Conservation (phyloP, 2,888 invertebrate genomes). For the Lithophane semibrunnea region DNA sequence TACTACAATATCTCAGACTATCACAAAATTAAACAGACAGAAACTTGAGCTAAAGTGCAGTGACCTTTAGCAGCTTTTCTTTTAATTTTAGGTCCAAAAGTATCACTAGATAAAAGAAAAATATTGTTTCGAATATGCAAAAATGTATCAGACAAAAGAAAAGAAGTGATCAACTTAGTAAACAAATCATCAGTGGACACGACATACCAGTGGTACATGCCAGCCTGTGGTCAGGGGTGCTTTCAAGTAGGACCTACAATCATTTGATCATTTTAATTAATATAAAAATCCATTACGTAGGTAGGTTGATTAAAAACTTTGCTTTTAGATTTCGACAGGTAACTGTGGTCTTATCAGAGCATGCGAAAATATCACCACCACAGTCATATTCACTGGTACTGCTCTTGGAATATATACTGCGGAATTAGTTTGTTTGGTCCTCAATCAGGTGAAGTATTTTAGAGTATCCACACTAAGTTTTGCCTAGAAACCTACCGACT, state of each 20-base stretch:
- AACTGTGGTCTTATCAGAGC: slow-evolving; percentile 86
- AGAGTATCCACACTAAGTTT: background rate
- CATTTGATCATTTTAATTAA: background rate
- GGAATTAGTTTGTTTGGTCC: slow-evolving; percentile 84
- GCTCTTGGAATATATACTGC: slow-evolving; percentile 83
- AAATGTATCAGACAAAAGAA: slow-evolving; percentile 79
- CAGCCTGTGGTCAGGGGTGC: slow-evolving; percentile 80
- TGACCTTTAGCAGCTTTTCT: background rate
- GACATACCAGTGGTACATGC: slow-evolving; percentile 87
- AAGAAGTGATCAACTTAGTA: slow-evolving; percentile 77
- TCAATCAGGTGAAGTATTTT: slow-evolving; percentile 82
- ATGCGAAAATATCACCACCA: slow-evolving; percentile 81
- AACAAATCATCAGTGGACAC: slow-evolving; percentile 84
- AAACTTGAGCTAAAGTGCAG: background rate
- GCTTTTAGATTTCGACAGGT: slow-evolving; percentile 83
- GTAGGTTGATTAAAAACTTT: slow-evolving; percentile 3
- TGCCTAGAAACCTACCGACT: background rate
- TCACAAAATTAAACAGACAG: no score
- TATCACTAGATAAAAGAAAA: slow-evolving; percentile 77
- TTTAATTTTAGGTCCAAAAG: slow-evolving; percentile 79
- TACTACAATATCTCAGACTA: background rate
- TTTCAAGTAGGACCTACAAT: slow-evolving; percentile 79
- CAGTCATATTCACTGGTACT: slow-evolving; percentile 80
- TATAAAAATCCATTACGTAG: background rate
- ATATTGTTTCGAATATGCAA: slow-evolving; percentile 81